Conservation (phyloP, 2,113 vertebrate species). For the Pollimyrus isidori region DNA sequence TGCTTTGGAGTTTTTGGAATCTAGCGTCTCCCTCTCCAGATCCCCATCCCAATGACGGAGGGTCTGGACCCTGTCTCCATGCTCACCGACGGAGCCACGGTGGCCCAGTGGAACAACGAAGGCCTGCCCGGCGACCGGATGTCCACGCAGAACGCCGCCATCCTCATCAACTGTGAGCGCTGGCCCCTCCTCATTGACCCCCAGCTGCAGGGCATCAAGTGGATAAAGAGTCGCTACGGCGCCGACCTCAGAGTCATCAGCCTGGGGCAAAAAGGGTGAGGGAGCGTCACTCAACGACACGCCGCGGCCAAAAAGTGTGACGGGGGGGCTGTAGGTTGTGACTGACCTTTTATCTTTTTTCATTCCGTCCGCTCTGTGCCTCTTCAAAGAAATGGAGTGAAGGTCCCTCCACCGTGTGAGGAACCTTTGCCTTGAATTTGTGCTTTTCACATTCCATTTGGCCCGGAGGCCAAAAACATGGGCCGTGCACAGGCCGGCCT, state of each 20-base stretch:
- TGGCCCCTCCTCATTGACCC: slow-evolving; percentile 67
- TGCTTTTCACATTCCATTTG: neutral
- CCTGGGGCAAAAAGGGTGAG: slow-evolving; percentile 64
- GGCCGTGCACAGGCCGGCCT: neutral
- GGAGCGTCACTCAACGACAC: slow-evolving; percentile 9
- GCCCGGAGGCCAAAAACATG: neutral
- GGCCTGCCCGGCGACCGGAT: slow-evolving; percentile 59
- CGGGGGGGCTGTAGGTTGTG: neutral
- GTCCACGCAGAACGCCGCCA: slow-evolving; percentile 62
- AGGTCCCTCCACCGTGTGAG: no score
- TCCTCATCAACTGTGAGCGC: slow-evolving; percentile 57
- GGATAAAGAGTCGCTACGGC: slow-evolving; percentile 64
- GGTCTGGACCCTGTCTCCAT: slow-evolving; percentile 59
- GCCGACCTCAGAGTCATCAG: slow-evolving; percentile 57
- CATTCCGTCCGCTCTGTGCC: neutral
- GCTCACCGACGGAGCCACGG: slow-evolving; percentile 57
- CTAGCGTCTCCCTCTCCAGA: slow-evolving; percentile 40
- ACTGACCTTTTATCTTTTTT: slow-evolving; percentile 8
- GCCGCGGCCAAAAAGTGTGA: neutral
- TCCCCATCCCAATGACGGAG: slow-evolving; percentile 57
- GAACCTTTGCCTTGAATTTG: neutral
- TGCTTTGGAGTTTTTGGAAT: neutral
- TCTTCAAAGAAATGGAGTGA: neutral
- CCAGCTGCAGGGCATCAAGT: slow-evolving; percentile 63
- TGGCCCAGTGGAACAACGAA: slow-evolving; percentile 68